Evolutionary conservation across 2,113 vertebrate genomes (phyloP).

Genomic region (Cyprinodon brontotheroides): DNA sequence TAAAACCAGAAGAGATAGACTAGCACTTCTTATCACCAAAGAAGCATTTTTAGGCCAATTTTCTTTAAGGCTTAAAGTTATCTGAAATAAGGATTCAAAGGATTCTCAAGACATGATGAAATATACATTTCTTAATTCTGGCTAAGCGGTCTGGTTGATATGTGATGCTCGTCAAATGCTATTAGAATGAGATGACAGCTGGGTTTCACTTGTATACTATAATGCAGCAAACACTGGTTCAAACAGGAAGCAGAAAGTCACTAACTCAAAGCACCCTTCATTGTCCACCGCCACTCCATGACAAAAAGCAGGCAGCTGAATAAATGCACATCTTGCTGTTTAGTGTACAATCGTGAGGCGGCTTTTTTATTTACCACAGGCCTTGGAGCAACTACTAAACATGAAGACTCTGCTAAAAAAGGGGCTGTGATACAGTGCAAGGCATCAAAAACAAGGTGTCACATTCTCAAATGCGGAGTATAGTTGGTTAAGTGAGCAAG

Average conservation of each 20-base stretch:
- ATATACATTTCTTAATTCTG: slow-evolving; percentile 49
- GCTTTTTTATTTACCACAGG: slow-evolving; percentile 43
- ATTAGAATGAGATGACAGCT: slow-evolving; percentile 45
- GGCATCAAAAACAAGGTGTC: slow-evolving; percentile 64
- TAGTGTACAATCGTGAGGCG: slow-evolving; percentile 47
- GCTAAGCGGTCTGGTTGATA: slow-evolving; percentile 17
- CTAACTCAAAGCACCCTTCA: slow-evolving; percentile 72
- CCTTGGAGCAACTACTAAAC: slow-evolving; percentile 71
- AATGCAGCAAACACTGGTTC: slow-evolving; percentile 33
- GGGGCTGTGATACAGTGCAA: slow-evolving; percentile 43
- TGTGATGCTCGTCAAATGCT: slow-evolving; percentile 30
- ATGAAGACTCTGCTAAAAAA: slow-evolving; percentile 32
- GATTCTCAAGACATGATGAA: slow-evolving; percentile 41
- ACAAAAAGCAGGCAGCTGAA: slow-evolving; percentile 63
- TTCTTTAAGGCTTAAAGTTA: not conserved
- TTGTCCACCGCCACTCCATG: slow-evolving; percentile 60
- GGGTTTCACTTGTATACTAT: slow-evolving; percentile 40
- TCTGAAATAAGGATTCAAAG: slow-evolving; percentile 22
- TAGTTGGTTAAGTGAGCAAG: slow-evolving; percentile 72
- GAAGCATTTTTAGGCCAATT: too few species aligned
- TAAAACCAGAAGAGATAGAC: too few species aligned
- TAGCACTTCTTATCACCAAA: too few species aligned
- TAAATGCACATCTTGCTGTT: slow-evolving; percentile 68
- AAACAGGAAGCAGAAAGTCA: slow-evolving; percentile 14
- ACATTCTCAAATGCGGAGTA: slow-evolving; percentile 58